Evolutionary conservation across 2,888 invertebrate genomes (phyloP).

Genomic region (Tenthredo notha): DNA sequence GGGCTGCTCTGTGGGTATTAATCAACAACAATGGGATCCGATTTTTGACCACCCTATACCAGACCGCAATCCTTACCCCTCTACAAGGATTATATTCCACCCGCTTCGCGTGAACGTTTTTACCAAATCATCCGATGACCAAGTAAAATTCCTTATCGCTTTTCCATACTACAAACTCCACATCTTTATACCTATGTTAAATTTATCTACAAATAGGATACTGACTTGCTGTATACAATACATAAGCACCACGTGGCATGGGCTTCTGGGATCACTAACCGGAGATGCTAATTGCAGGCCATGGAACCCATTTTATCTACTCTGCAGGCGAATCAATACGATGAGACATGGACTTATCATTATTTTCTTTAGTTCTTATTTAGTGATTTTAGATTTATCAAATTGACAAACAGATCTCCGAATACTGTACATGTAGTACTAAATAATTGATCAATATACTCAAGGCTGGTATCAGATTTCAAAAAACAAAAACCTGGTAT

Average conservation of each 20-base stretch:
- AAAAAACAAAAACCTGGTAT: conserved; percentile 11
- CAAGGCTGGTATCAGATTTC: neutral
- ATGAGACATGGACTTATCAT: neutral
- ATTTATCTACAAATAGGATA: neutral
- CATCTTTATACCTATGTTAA: neutral
- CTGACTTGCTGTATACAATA: neutral
- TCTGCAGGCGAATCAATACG: neutral
- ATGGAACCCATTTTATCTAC: neutral
- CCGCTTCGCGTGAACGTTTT: conserved; percentile 33
- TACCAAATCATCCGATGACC: conserved; percentile 49
- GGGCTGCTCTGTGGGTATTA: conserved; percentile 50
- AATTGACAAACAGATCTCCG: neutral
- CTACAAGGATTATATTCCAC: conserved; percentile 34
- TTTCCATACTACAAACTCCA: neutral
- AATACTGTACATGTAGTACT: neutral
- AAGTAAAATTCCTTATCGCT: conserved; percentile 51
- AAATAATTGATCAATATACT: neutral
- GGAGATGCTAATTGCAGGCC: neutral
- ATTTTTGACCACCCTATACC: conserved; percentile 46
- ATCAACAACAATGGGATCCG: conserved; percentile 54
- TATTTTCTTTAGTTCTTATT: neutral
- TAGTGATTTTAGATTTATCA: neutral
- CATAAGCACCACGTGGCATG: neutral
- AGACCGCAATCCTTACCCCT: conserved; percentile 8
- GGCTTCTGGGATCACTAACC: neutral